These are phyloP conservation scores for Cheilosia vernalis DNA, from an alignment of 2,888 invertebrate genomes.

Conservation along the genomic window DNA sequence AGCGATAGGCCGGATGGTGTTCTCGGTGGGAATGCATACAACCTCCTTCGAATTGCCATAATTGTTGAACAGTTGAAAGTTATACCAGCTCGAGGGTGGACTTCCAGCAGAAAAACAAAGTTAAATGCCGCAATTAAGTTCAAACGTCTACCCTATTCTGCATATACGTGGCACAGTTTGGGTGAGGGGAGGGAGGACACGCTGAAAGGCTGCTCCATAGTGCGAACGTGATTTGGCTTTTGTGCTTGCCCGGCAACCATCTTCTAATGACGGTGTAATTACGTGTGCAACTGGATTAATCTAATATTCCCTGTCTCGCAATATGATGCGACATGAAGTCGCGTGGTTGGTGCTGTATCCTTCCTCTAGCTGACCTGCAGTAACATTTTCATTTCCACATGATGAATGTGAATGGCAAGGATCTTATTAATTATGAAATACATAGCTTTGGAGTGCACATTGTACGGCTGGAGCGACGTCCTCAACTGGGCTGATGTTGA, in stretches of 20 bases:
- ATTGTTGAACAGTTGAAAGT: slow-evolving; percentile 42
- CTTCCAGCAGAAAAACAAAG: slow-evolving; percentile 10
- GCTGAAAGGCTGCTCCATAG: slow-evolving; percentile 1
- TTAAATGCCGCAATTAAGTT: slow-evolving; percentile 40
- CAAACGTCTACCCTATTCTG: slow-evolving; percentile 13
- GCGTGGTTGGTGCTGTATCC: background rate
- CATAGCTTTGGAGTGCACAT: slow-evolving; percentile 23
- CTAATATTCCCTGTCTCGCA: slow-evolving; percentile 30
- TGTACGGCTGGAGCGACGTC: background rate
- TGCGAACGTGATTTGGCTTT: slow-evolving; percentile 26
- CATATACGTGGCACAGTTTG: background rate
- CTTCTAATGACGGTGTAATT: slow-evolving; percentile 50
- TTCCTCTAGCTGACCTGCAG: slow-evolving; percentile 28
- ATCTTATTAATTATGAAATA: slow-evolving; percentile 59
- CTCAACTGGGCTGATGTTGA: slow-evolving; percentile 6
- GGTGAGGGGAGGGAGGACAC: background rate
- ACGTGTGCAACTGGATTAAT: slow-evolving; percentile 58
- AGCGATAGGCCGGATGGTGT: slow-evolving; percentile 21
- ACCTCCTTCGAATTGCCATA: slow-evolving; percentile 23
- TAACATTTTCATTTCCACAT: slow-evolving; percentile 35
- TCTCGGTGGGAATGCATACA: background rate
- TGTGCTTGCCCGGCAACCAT: slow-evolving; percentile 31
- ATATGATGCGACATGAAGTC: slow-evolving; percentile 8
- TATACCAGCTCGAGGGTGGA: background rate
- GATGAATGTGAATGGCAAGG: slow-evolving; percentile 33